Conservation (phyloP, 2,888 invertebrate genomes). For the Zhuqinia jingwanae region DNA sequence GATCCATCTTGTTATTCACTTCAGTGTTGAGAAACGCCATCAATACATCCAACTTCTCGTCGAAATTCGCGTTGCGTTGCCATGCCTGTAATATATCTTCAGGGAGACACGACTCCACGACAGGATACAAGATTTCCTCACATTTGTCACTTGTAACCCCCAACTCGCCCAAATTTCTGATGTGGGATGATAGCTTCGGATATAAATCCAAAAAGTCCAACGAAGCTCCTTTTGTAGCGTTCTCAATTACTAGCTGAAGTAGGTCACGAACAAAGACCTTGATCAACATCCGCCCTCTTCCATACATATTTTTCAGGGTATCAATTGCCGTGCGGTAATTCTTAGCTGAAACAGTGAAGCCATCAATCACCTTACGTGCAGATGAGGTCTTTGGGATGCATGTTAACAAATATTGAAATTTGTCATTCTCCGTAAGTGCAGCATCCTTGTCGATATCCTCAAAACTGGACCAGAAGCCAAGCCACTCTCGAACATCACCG, state of each 20-base stretch:
- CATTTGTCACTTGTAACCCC: slow-evolving; percentile 35
- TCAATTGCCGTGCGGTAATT: slow-evolving; percentile 33
- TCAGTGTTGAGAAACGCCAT: slow-evolving; percentile 52
- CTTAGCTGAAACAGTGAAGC: background rate
- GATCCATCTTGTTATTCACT: slow-evolving; percentile 27
- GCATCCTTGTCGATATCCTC: slow-evolving; percentile 1
- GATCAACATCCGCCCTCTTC: slow-evolving; percentile 15
- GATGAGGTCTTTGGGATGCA: background rate
- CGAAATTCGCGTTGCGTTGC: background rate
- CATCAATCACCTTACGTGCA: background rate
- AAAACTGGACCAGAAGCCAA: slow-evolving; percentile 33
- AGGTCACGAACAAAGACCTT: slow-evolving; percentile 65
- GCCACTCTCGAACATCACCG: slow-evolving; percentile 36
- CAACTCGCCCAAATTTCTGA: slow-evolving; percentile 6
- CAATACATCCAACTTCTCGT: background rate
- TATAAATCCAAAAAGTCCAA: background rate
- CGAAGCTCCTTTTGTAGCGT: background rate
- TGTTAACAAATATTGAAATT: slow-evolving; percentile 49
- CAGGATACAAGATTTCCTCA: slow-evolving; percentile 28
- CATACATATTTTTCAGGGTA: slow-evolving; percentile 30
- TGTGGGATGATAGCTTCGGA: background rate
- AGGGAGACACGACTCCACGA: slow-evolving; percentile 39
- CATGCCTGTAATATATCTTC: slow-evolving; percentile 32
- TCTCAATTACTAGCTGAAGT: slow-evolving; percentile 19
- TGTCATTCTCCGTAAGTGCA: background rate